These are phyloP conservation scores for Andrena dorsata DNA, from an alignment of 2,888 invertebrate genomes.

Conservation along the genomic window DNA sequence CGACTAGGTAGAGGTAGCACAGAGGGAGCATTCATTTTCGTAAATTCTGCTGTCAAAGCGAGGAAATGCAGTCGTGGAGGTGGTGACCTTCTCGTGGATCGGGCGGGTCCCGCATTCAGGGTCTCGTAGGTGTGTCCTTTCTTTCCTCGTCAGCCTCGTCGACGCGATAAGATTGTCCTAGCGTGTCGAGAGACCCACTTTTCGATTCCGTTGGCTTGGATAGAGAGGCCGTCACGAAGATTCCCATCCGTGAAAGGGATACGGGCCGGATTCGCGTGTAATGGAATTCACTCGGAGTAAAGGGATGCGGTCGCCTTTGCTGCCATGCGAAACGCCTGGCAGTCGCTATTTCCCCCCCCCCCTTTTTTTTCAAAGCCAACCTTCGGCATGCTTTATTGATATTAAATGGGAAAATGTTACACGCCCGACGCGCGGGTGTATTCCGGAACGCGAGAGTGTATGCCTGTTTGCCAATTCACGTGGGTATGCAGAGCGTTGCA, in stretches of 20 bases:
- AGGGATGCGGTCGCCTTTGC: constrained; percentile 15
- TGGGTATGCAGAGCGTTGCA: no score
- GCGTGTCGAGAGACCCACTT: constrained; percentile 62
- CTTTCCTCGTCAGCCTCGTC: constrained; percentile 21
- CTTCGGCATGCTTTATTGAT: constrained; percentile 30
- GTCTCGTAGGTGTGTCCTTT: constrained; percentile 45
- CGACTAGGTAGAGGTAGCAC: neutral
- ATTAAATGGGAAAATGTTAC: constrained; percentile 23
- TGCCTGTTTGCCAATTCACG: neutral
- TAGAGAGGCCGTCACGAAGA: constrained; percentile 26
- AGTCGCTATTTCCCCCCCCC: neutral
- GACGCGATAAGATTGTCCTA: constrained; percentile 62
- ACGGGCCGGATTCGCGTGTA: constrained; percentile 49
- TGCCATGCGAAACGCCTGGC: neutral
- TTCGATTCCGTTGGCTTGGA: constrained; percentile 52
- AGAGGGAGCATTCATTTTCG: neutral
- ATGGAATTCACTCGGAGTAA: constrained; percentile 51
- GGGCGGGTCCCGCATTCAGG: constrained; percentile 48
- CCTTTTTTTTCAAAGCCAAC: neutral
- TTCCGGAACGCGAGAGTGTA: neutral
- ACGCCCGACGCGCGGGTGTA: neutral
- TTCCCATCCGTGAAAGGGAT: constrained; percentile 58
- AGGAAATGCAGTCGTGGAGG: constrained; percentile 38
- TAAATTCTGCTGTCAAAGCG: constrained; percentile 36
- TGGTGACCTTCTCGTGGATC: constrained; percentile 27